Evolutionary conservation across 2,888 invertebrate species (phyloP), one percentile per base, ranked within the genome.

Genomic region (Prenolepis imparis): DNA sequence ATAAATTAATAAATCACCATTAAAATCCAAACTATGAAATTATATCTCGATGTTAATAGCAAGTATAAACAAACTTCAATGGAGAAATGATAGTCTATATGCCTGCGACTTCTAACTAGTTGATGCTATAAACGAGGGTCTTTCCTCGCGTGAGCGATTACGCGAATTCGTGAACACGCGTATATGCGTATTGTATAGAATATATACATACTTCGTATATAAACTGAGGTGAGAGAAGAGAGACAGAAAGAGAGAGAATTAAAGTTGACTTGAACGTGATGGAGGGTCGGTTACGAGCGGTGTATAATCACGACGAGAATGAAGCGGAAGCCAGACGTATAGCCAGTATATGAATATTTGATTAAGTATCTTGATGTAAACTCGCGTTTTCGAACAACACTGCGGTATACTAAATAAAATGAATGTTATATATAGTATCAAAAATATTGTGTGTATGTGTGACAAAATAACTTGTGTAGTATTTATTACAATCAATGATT

Each of bases 61-160:
- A 48, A 18, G 0, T 41, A 52, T 41, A 24, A 75, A 59, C 24
- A 3, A 3, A 15, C 3, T 4, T 52, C 21, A 36, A 36, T 24
- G 21, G 12, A 48, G 24, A 28, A 32, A 66, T 12, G 12, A 52
- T 36, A 24, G 5, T 55, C 28, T 67, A 5, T 36, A 5, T 5
- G 44, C 18, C 24, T 52, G 18, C 52, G 66, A 36, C 36, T 52
- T 77, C 28, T 28, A 41, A 66, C 18, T 9, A 24, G n/a, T 61
- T 36, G 24, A 66, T n/a, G 5, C 24, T 39, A 72, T 12, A 15
- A 78, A 78, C 18, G 32, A 78, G 57, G 32, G 73, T 70, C 32
- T 78, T 78, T 44, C 44, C 12, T 78, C 32, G 78, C 78, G 57
- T 74, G 55, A 57, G 55, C 39, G 32, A 36, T 73, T 48, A 80